Evolutionary conservation across 1,140 invertebrate genomes (phyloP).

Genomic region (Andrena cerasifolii): DNA sequence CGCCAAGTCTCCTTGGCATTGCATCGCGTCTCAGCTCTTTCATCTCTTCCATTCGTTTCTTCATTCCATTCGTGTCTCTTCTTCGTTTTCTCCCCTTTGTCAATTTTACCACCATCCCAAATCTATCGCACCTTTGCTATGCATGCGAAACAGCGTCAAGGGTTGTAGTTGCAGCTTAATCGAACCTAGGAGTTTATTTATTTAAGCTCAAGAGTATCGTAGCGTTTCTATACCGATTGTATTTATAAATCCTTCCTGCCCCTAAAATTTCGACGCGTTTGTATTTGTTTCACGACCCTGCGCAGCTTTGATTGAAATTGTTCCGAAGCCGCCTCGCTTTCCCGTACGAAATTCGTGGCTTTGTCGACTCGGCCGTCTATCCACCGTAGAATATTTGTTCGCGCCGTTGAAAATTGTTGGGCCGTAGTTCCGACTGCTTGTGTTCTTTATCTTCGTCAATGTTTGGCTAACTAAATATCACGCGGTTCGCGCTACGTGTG

Average conservation of each 20-base stretch:
- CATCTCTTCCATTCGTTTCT: no score
- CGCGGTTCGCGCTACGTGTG: no score
- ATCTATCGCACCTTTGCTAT: not conserved
- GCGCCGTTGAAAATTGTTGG: not conserved
- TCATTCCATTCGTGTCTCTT: no score
- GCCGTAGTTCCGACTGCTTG: no score
- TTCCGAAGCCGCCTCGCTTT: slow-evolving; percentile 1
- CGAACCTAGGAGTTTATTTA: not conserved
- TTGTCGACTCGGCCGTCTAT: not conserved
- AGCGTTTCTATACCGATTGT: not conserved
- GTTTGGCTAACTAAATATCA: no score
- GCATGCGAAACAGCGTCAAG: not conserved
- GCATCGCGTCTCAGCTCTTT: no score
- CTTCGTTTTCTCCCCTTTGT: no score
- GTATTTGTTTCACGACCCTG: not conserved
- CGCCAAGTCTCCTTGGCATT: no score
- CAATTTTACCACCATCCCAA: no score
- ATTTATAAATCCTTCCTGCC: not conserved
- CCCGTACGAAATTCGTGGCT: not conserved
- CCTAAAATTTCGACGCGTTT: not conserved
- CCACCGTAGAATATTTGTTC: not conserved
- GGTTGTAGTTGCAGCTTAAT: not conserved
- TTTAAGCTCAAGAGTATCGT: not conserved
- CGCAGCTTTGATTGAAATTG: slow-evolving; percentile 6
- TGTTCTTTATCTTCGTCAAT: no score